Evolutionary conservation across 2,113 vertebrate genomes (phyloP).

Genomic region (Fukomys damarensis): DNA sequence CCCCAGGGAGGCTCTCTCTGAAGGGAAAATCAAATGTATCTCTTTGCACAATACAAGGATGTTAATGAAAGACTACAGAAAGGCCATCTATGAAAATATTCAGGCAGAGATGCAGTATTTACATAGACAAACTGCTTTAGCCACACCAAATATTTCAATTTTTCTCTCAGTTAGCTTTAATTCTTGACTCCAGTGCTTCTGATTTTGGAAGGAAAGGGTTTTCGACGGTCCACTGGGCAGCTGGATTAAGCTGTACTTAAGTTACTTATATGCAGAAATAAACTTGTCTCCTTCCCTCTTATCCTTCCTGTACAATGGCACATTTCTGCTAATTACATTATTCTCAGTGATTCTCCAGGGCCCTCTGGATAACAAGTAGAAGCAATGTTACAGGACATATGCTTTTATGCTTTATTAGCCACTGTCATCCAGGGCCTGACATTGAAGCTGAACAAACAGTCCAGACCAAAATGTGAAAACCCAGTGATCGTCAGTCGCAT

Average conservation of each 20-base stretch:
- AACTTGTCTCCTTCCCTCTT: constrained; percentile 73
- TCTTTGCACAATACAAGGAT: neutral
- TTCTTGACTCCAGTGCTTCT: constrained; percentile 54
- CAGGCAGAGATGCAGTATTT: constrained; percentile 71
- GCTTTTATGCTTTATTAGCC: constrained; percentile 76
- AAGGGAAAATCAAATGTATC: constrained; percentile 47
- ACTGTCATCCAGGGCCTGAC: constrained; percentile 43
- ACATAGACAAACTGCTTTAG: constrained; percentile 59
- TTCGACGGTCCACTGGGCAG: neutral
- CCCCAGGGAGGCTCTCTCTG: neutral
- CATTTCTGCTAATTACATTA: constrained; percentile 78
- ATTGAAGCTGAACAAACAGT: constrained; percentile 74
- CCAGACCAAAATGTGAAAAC: constrained; percentile 48
- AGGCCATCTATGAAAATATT: constrained; percentile 39
- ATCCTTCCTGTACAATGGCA: constrained; percentile 66
- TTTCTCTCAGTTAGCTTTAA: constrained; percentile 61
- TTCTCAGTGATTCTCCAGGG: constrained; percentile 77
- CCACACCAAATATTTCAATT: constrained; percentile 54
- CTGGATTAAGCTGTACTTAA: constrained; percentile 72
- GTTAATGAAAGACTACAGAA: constrained; percentile 21
- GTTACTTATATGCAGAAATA: constrained; percentile 78
- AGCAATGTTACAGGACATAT: constrained; percentile 59
- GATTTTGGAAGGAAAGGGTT: neutral
- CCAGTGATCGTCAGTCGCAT: neutral
- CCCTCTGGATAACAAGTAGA: constrained; percentile 68